A percentile compares a stretch with the other conserved stretches of the same genome.
phyloP scores from a whole-genome alignment of 2,888 invertebrate genomes.

The Selenia dentaria region DNA sequence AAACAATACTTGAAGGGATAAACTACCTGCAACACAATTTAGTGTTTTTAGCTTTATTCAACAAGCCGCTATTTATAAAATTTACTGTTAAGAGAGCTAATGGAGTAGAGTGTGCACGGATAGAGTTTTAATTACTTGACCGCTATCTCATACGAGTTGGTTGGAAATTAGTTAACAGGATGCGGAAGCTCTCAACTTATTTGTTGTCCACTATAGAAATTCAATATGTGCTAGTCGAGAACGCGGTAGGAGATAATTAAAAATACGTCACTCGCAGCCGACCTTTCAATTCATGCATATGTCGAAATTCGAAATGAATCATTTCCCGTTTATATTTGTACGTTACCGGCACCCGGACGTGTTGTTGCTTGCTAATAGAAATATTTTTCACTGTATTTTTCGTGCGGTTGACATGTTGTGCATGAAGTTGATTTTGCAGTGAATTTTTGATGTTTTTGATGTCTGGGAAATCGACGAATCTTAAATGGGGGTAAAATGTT shows the following conservation, averaged over 20 bases:
- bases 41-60: too few species aligned
- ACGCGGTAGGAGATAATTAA: constrained; percentile 80
- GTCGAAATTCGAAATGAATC: constrained; percentile 81
- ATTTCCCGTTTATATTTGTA: constrained; percentile 76
- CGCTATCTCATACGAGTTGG: constrained; percentile 40
- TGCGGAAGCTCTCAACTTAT: constrained; percentile 55
- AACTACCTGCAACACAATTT: too few species aligned
- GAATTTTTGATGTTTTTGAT: constrained; percentile 3
- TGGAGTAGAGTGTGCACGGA: constrained; percentile 33
- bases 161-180: constrained; percentile 45
- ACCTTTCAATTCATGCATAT: constrained; percentile 80
- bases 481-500: constrained; percentile 10
- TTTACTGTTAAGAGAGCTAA: too few species aligned
- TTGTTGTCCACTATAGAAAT: constrained; percentile 77
- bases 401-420: constrained; percentile 7
- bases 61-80: too few species aligned
- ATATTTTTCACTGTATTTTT: constrained; percentile 23
- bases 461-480: constrained; percentile 5
- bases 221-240: constrained; percentile 66
- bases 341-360: constrained; percentile 35
- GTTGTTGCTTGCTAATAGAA: constrained; percentile 33
- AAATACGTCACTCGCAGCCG: constrained; percentile 82
- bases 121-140: constrained; percentile 49
- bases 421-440: constrained; percentile 8
- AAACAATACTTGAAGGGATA: too few species aligned